These are phyloP conservation scores for Piezodorus guildinii DNA, from an alignment of 1,140 invertebrate genomes.

Conservation along the genomic window DNA sequence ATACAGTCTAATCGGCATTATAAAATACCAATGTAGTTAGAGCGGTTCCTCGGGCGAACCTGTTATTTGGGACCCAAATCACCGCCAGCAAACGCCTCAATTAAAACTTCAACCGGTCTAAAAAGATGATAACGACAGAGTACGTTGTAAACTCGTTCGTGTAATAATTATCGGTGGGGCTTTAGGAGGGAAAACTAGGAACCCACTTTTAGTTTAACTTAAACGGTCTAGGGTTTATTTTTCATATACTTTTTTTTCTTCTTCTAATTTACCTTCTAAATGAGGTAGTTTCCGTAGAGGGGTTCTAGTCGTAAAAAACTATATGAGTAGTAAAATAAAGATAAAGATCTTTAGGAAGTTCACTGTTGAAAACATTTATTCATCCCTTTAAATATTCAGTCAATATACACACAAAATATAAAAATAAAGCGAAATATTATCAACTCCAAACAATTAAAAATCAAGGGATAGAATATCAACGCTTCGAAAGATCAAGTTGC, in stretches of 20 bases:
- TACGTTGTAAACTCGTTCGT: conserved; percentile 9
- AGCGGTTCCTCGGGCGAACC: conserved; percentile 1
- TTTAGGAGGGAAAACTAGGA: conserved; percentile 1
- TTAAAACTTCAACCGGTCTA: conserved; percentile 24
- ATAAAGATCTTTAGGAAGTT: too few relatives aligned
- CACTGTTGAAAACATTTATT: too few relatives aligned
- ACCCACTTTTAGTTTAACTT: conserved; percentile 10
- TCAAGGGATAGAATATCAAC: too few relatives aligned
- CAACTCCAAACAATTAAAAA: too few relatives aligned
- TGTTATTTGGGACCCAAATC: conserved; percentile 21
- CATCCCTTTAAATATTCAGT: too few relatives aligned
- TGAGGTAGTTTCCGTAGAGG: too few relatives aligned
- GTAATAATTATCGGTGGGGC: conserved; percentile 9
- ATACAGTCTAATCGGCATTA: conserved; percentile 17
- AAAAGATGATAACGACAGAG: conserved; percentile 24
- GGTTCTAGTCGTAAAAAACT: too few relatives aligned
- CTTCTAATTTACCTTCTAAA: too few relatives aligned
- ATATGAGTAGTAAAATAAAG: too few relatives aligned
- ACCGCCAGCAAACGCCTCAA: conserved; percentile 17
- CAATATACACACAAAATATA: too few relatives aligned
- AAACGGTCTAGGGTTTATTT: conserved; percentile 2
- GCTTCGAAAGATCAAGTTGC: too few relatives aligned
- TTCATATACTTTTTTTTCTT: background rate
- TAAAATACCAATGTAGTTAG: conserved; percentile 21
- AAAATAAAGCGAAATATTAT: too few relatives aligned